Base-by-base conservation (phyloP, 2,797 vertebrate species). In the Coregonus sp. region DNA sequence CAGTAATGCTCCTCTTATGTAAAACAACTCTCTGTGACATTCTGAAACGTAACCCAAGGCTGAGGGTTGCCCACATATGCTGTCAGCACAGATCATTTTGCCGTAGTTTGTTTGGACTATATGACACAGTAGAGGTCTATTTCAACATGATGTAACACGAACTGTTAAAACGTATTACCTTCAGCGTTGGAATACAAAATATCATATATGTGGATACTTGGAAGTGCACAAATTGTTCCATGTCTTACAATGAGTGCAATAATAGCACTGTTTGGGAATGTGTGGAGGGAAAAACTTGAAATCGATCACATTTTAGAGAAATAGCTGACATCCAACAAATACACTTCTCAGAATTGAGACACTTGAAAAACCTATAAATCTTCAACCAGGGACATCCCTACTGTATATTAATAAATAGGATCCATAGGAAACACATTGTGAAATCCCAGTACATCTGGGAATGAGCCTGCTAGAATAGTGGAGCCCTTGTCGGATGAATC, bases 21-120 rank as follows among this genome's bases (percentile, higher is more conserved):
- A 87, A 86, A 91, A 88, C 85, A 89, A 85, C 76, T 84, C 87
- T 87, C 83, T 82, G 84, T 87, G 84, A 86, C 86, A 77, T 82
- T 89, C 66, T 84, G 82, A 91, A 91, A 92, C 82, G 83, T 82
- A 87, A 87, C 84, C 84, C 75, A 47, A 9, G 81, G 81, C 89
- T 84, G 74, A 56, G 80, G 85, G 78, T 81, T 84, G 75, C 80
- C 68, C 73, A 25, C 73, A 80, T 82, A 74, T 0, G 16, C 78
- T 83, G 83, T 85, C 81, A 84, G 82, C 52, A 18, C 65, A 67
- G 68, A 85, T 83, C 73, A 71, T 75, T 81, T 56, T 83, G 81
- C 61, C 40, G 59, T 69, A 4, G 78, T 75, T 75, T 35, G 68
- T 75, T 65, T 14, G 73, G 80, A 54, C 70, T 54, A 31, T 1